phyloP scores from a whole-genome alignment of 2,888 invertebrate species.

The Caenorhabditis drosophilae region DNA sequence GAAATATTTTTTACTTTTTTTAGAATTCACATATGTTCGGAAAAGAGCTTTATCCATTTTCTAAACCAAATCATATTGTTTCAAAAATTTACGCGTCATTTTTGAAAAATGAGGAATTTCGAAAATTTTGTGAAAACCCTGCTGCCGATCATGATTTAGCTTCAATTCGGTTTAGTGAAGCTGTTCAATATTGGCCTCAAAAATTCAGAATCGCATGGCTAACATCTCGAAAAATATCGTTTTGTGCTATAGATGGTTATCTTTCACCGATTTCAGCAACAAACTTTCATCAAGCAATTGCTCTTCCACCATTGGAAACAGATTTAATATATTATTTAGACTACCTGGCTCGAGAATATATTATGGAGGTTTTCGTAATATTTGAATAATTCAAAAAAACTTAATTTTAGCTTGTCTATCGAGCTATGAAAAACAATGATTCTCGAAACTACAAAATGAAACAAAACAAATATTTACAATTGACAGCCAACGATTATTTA shows the following conservation, averaged over 20 bases:
- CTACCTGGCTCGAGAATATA: constrained; percentile 6
- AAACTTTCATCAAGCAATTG: constrained; percentile 4
- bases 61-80: no score
- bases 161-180: no score
- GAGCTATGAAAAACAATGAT: no score
- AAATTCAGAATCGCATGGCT: background rate
- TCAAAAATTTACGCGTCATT: background rate
- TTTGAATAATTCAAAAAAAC: no score
- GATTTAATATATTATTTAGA: constrained; percentile 10
- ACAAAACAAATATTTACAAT: no score
- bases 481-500: no score
- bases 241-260: background rate
- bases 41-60: no score
- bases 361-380: constrained; percentile 4
- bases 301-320: constrained; percentile 9
- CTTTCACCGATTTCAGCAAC: background rate
- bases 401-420: background rate
- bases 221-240: background rate
- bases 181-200: no score
- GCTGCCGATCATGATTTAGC: no score
- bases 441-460: no score
- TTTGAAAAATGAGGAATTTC: background rate
- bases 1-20: background rate
- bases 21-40: background rate
- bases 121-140: no score